phyloP scores from a whole-genome alignment of 2,888 invertebrate genomes.

The Drosophila kanekoi region DNA sequence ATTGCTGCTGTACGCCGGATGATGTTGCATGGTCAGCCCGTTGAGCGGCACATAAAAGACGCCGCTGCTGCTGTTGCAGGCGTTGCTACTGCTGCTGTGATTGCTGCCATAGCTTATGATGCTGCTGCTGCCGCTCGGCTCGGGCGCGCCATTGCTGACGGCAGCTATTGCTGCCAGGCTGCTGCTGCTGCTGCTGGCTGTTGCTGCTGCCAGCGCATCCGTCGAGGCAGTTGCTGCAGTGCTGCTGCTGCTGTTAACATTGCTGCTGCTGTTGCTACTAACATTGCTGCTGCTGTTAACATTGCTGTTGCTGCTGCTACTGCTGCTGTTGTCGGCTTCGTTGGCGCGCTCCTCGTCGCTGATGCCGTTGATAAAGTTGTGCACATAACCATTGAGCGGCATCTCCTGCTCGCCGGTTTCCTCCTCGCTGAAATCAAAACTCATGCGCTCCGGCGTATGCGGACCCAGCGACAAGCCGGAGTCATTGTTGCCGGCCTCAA shows the following conservation, averaged over 20 bases:
- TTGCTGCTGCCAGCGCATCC: constrained; percentile 9
- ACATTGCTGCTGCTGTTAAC: constrained; percentile 14
- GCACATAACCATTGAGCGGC: constrained; percentile 84
- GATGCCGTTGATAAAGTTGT: constrained; percentile 84
- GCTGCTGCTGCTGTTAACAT: constrained; percentile 4
- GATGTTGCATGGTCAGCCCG: constrained; percentile 58
- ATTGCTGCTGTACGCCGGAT: constrained; percentile 67
- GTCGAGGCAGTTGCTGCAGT: constrained; percentile 18
- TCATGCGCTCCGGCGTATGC: constrained; percentile 67
- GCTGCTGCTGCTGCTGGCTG: constrained; percentile 11
- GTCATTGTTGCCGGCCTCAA: constrained; percentile 32
- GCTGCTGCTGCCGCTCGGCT: constrained; percentile 13
- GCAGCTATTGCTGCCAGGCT: constrained; percentile 11
- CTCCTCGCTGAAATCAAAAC: constrained; percentile 84
- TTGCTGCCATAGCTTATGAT: not conserved
- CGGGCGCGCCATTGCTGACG: constrained; percentile 20
- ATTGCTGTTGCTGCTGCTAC: not conserved
- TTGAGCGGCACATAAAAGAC: constrained; percentile 66
- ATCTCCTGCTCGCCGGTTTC: constrained; percentile 79
- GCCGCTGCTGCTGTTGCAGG: constrained; percentile 42
- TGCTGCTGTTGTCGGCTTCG: constrained; percentile 54
- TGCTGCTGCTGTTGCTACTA: constrained; percentile 20
- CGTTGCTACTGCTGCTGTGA: constrained; percentile 17
- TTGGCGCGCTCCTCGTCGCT: constrained; percentile 76
- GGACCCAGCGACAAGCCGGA: constrained; percentile 57